Evolutionary conservation across 2,113 vertebrate genomes (phyloP).

Genomic region (Hippocampus guttulatus): DNA sequence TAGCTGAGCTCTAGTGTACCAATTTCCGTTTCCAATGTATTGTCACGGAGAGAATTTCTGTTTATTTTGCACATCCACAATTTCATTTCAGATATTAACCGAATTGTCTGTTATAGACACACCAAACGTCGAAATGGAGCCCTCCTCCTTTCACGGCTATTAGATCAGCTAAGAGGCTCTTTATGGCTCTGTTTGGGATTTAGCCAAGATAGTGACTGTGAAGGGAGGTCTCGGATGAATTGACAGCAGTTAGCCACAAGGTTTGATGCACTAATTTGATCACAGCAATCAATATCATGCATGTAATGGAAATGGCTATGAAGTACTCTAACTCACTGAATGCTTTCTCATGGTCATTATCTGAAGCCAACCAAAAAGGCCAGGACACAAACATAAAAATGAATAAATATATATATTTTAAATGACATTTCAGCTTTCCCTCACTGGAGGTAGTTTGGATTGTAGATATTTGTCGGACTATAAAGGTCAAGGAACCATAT

Average conservation of each 20-base stretch:
- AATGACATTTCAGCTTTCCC: not conserved
- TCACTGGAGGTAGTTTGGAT: not conserved
- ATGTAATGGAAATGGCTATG: conserved; percentile 27
- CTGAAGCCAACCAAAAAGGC: not conserved
- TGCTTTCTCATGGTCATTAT: conserved; percentile 1
- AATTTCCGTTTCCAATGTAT: not conserved
- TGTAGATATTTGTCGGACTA: not conserved
- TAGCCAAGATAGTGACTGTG: conserved; percentile 6
- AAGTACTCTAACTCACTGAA: conserved; percentile 11
- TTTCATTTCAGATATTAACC: conserved; percentile 1
- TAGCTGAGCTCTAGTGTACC: conserved; percentile 35
- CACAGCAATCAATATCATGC: conserved; percentile 26
- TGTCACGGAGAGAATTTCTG: not conserved
- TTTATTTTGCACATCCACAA: not conserved
- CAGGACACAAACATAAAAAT: not conserved
- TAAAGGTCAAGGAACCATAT: not conserved
- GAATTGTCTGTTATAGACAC: not conserved
- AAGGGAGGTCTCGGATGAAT: conserved; percentile 10
- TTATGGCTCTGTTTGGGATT: conserved; percentile 33
- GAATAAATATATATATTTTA: too few relatives aligned
- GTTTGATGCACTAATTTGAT: conserved; percentile 39
- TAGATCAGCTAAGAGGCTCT: conserved; percentile 36
- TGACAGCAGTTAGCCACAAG: conserved; percentile 22
- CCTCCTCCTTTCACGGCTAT: conserved; percentile 19
- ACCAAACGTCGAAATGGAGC: not conserved